Evolutionary conservation across 2,888 invertebrate genomes (phyloP).

Genomic region (Meganola albula): DNA sequence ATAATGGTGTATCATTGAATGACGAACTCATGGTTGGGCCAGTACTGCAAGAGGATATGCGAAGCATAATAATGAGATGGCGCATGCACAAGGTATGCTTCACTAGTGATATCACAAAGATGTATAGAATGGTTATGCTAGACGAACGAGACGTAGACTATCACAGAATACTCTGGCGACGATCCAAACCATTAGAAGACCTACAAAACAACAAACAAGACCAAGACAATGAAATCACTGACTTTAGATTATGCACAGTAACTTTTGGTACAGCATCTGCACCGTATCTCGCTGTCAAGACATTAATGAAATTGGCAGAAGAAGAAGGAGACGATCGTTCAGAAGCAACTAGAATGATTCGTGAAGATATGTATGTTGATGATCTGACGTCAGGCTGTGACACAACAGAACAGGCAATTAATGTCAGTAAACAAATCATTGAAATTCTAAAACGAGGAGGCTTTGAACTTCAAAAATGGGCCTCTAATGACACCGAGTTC

Average conservation of each 20-base stretch:
- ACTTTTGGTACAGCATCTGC: constrained; percentile 1
- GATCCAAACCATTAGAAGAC: too few relatives aligned
- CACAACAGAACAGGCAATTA: neutral
- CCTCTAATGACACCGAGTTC: neutral
- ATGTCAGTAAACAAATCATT: neutral
- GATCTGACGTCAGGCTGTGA: constrained; percentile 2
- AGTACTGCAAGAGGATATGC: constrained; percentile 7
- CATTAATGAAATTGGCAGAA: constrained; percentile 1
- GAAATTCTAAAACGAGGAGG: neutral
- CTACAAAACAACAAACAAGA: neutral
- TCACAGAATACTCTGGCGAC: constrained; percentile 2
- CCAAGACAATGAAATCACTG: neutral
- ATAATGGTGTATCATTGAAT: constrained; percentile 7
- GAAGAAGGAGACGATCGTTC: neutral
- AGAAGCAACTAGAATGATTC: constrained; percentile 2
- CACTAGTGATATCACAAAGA: constrained; percentile 9
- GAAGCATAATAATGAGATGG: constrained; percentile 12
- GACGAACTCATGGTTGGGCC: constrained; percentile 11
- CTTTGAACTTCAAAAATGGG: constrained; percentile 1
- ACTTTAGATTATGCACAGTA: neutral
- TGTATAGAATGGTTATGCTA: constrained; percentile 7
- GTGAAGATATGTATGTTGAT: constrained; percentile 6
- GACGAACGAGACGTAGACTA: constrained; percentile 1
- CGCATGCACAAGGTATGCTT: constrained; percentile 8
- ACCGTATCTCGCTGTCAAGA: neutral